Percentiles rank a stretch among this genome's conserved stretches.
phyloP scores from a whole-genome alignment of 2,113 vertebrate species.

The Clarias gariepinus region DNA sequence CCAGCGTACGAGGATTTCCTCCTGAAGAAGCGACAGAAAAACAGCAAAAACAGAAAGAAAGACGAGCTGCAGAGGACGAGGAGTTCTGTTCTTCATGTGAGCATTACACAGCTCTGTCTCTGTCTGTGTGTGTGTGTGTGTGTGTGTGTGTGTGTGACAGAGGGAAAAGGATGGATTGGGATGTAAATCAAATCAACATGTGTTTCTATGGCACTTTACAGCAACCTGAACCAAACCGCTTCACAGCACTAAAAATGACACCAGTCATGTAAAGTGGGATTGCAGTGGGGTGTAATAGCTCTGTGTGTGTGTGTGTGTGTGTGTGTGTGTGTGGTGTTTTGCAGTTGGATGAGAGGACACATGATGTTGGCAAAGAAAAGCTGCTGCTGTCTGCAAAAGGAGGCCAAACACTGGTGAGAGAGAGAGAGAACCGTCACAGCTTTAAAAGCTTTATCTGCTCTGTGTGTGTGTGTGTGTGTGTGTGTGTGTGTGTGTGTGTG shows the following conservation, averaged over 20 bases:
- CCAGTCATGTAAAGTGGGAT: too few relatives aligned
- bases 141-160: neutral
- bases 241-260: too few relatives aligned
- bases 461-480: neutral
- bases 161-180: neutral
- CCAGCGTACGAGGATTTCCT: slow-evolving; percentile 83
- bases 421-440: neutral
- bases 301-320: slow-evolving; percentile 29
- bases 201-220: too few relatives aligned
- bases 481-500: neutral
- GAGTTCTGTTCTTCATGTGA: neutral
- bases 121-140: neutral
- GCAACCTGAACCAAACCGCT: too few relatives aligned
- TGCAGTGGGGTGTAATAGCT: too few relatives aligned
- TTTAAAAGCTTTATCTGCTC: neutral
- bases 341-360: slow-evolving; percentile 58
- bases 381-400: slow-evolving; percentile 73
- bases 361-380: slow-evolving; percentile 63
- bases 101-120: neutral
- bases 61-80: slow-evolving; percentile 57
- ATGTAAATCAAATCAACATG: neutral
- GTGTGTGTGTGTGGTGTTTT: slow-evolving; percentile 43
- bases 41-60: slow-evolving; percentile 54
- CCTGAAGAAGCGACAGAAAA: slow-evolving; percentile 75
- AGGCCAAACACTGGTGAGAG: slow-evolving; percentile 52